A percentile compares a stretch with the other conserved stretches of the same genome.
Conservation (phyloP, 2,113 vertebrate genomes). For the Spea bombifrons region DNA sequence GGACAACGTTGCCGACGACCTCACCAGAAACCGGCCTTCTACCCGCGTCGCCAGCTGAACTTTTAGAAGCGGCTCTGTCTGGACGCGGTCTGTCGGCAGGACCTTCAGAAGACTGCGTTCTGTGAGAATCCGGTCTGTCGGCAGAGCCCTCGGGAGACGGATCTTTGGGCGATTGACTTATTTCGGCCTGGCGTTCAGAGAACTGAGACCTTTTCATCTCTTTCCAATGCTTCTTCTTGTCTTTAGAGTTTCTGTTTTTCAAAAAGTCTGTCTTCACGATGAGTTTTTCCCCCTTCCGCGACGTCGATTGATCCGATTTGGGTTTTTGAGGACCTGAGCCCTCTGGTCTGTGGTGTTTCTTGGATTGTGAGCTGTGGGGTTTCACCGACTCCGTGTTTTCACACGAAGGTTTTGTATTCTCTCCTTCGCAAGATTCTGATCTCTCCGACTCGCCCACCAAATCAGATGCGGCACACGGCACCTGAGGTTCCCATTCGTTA, state of each 20-base stretch:
- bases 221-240: neutral
- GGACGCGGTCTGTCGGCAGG: too few relatives aligned
- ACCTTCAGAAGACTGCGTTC: too few relatives aligned
- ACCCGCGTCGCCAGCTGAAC: neutral
- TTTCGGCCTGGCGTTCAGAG: neutral
- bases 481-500: neutral
- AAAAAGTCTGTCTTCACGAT: constrained; percentile 42
- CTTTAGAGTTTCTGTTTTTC: neutral
- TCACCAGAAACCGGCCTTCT: neutral
- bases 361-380: neutral
- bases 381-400: neutral
- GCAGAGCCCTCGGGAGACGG: too few relatives aligned
- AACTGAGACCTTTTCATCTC: neutral
- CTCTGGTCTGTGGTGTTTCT: neutral
- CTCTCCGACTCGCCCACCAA: too few relatives aligned
- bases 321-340: neutral
- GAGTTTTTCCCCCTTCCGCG: constrained; percentile 4
- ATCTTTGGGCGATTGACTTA: too few relatives aligned
- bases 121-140: too few relatives aligned
- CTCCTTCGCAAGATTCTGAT: neutral
- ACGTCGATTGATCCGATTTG: neutral
- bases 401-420: neutral
- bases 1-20: neutral
- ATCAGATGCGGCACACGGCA: too few relatives aligned
- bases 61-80: neutral